Evolutionary conservation across 2,113 vertebrate genomes (phyloP).

Genomic region (Clarias macrocephalus): DNA sequence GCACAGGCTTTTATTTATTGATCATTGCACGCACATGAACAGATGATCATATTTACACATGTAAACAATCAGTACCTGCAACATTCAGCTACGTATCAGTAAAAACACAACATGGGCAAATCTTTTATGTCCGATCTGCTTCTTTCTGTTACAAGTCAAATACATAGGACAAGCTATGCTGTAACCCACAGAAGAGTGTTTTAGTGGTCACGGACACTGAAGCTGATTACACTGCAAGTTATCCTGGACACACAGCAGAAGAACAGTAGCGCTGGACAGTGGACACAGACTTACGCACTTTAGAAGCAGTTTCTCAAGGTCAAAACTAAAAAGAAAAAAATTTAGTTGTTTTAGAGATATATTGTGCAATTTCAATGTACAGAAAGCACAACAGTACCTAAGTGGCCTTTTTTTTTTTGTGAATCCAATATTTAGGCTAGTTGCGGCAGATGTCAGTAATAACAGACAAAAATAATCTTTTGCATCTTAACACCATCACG

Average conservation of each 20-base stretch:
- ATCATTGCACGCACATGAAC: slow-evolving; percentile 67
- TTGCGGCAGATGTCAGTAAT: background rate
- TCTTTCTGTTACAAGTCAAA: slow-evolving; percentile 64
- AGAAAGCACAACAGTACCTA: background rate
- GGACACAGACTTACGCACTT: background rate
- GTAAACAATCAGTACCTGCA: slow-evolving; percentile 74
- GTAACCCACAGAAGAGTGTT: background rate
- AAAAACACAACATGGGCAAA: slow-evolving; percentile 59
- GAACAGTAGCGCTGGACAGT: background rate
- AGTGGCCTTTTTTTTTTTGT: background rate
- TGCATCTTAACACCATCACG: background rate
- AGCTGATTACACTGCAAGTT: background rate
- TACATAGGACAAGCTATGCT: slow-evolving; percentile 26
- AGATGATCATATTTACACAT: slow-evolving; percentile 72
- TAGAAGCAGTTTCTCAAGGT: slow-evolving; percentile 3
- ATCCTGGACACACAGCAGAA: slow-evolving; percentile 24
- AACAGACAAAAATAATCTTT: background rate
- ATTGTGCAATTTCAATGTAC: background rate
- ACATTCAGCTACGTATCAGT: slow-evolving; percentile 59
- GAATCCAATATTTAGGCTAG: background rate
- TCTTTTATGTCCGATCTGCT: slow-evolving; percentile 44
- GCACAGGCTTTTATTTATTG: slow-evolving; percentile 75
- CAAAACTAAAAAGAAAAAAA: background rate
- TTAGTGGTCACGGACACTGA: slow-evolving; percentile 27
- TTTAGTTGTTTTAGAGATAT: background rate